Evolutionary conservation across 2,797 vertebrate species (phyloP), one percentile per base, ranked within the genome.

Genomic region (Paedocypris micromegethes): DNA sequence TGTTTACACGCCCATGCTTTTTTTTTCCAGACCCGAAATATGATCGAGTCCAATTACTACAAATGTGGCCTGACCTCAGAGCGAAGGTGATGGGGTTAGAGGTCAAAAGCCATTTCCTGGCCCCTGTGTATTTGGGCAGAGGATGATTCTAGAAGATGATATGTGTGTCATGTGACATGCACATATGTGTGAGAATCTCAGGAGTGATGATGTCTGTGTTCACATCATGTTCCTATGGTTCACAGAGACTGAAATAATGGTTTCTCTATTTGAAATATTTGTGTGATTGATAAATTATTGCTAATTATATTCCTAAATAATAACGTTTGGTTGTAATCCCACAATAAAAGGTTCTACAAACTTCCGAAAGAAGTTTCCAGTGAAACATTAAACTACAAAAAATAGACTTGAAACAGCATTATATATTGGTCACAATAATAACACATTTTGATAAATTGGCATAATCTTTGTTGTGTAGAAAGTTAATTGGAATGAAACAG

Each of bases 21-120:
- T 54, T 64, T 67, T 75, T 83, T 85, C 82, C 80, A 78, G 77
- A 72, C 68, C 82, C 85, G 69, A 83, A 81, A 77, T 85, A 83
- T 80, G 79, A 89, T 86, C 70, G 79, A 86, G 81, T 81, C 80
- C 82, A 85, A 83, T 87, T 86, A 83, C 80, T 75, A 73, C 62
- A 83, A 78, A 83, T 79, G 68, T 69, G 46, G 77, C 82, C 68
- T 76, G 83, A 86, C 81, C 81, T 83, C 62, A 51, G 52, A 60
- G 42, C 52, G 44, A 43, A 60, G 75, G 75, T 75, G 60, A 58
- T 1, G 4, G 63, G 76, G 77, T 65, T 70, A 75, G 64, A 73
- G 86, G 84, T 86, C 82, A 81, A 82, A 87, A 85, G 83, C 81
- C 80, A 81, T 83, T 90, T 89, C 86, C 87, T 87, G 85, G 83